Base-by-base conservation (phyloP, 2,888 invertebrate genomes). In the Catocala sponsa region DNA sequence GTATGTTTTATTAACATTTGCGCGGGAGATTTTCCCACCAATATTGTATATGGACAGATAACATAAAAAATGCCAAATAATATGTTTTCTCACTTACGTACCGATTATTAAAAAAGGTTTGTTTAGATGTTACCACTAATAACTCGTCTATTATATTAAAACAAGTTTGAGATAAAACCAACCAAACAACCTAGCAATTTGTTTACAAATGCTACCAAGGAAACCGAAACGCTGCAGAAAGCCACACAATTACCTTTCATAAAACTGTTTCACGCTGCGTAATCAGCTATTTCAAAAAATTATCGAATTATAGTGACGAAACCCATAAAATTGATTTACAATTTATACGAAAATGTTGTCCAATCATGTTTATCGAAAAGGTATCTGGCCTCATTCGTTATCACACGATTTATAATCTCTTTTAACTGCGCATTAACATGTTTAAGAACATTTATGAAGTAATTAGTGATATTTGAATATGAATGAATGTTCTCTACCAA, bases 231-330 rank as follows among this genome's bases (percentile, higher is more conserved):
- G 68, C 77, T 72, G 61, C 72, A 70, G 66, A 67, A 78, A 78
- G 61, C 72, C 71, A 76, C 70, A 70, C 70, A 78, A 78, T 78
- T 70, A 70, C 62, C 58, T 73, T 75, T 64, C 68, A 72, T 78
- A 75, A 77, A 77, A 57, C 66, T 51, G 72, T 79, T 79, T 78
- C 76, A 80, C 77, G 83, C 74, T 75, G 72, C 72, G 81, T 78
- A 78, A 80, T 72, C 60, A 61, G 60, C 57, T 61, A 63, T 64
- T 74, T 78, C 64, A 65, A 68, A 63, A 65, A 68, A 72, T 72
- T 66, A 72, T 70, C 66, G 65, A 68, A 75, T 76, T 77, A 72
- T 63, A 51, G 64, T 80, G 78, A 68, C 71, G 78, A 68, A 78
- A 81, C 78, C 79, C 75, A 76, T 79, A 72, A 80, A 81, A 82